These are phyloP conservation scores for Echinarachnius parma DNA, from an alignment of 53 echinoderm and acorn worm genomes.

Conservation along the genomic window DNA sequence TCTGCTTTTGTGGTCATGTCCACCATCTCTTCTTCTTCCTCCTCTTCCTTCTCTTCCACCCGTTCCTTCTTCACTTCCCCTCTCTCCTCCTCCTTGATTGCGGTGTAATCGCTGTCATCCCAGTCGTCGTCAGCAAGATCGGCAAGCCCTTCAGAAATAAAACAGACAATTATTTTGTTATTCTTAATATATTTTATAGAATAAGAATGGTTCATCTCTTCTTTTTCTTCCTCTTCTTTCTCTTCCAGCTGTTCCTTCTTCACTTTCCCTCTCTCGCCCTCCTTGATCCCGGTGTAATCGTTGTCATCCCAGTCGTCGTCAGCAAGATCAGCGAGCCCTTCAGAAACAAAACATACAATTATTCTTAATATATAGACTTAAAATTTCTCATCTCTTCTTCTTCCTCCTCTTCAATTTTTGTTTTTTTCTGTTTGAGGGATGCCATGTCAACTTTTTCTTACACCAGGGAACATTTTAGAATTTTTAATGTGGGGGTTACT, in stretches of 20 bases:
- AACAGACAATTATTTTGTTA: too few species aligned
- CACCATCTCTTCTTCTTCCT: slow-evolving; percentile 34
- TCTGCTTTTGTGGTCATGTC: slow-evolving; percentile 27
- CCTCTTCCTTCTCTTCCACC: slow-evolving; percentile 29
- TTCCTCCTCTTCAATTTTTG: background rate
- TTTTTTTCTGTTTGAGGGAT: slow-evolving; percentile 22
- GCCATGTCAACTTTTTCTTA: slow-evolving; percentile 19
- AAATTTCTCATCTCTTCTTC: background rate
- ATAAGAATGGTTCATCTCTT: background rate
- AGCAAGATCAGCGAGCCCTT: too few species aligned
- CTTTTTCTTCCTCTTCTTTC: background rate
- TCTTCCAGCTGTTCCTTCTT: background rate
- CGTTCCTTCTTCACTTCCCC: slow-evolving; percentile 10
- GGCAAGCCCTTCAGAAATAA: background rate
- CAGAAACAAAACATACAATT: too few species aligned
- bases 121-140: slow-evolving; percentile 9
- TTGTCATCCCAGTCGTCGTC: background rate
- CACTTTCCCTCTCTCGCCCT: background rate
- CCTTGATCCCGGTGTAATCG: background rate
- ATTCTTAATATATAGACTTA: too few species aligned
- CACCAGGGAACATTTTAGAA: background rate
- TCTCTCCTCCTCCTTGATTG: slow-evolving; percentile 16
- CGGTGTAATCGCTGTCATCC: background rate
- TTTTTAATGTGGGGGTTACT: too few species aligned
- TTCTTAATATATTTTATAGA: too few species aligned